These are phyloP conservation scores for Cantharis rufa DNA, from an alignment of 2,888 invertebrate species.

Conservation along the genomic window DNA sequence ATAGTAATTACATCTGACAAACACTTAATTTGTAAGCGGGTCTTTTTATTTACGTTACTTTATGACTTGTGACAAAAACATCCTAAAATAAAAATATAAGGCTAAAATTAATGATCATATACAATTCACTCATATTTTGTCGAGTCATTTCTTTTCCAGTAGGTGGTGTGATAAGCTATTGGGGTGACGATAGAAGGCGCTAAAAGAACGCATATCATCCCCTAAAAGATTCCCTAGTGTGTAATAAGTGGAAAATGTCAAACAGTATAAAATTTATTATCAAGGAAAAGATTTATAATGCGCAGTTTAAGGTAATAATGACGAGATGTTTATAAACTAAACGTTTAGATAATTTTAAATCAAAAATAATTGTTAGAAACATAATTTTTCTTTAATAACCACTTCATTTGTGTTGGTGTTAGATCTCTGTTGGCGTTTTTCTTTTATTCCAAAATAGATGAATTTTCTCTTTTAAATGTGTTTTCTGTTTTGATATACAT, in stretches of 20 bases:
- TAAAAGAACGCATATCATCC: constrained; percentile 46
- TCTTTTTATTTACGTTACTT: constrained; percentile 31
- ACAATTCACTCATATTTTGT: constrained; percentile 34
- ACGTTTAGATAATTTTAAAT: background rate
- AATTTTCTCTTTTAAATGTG: background rate
- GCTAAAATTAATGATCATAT: constrained; percentile 15
- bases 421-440: background rate
- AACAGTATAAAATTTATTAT: constrained; percentile 20
- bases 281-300: background rate
- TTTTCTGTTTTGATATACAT: too few species aligned
- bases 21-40: constrained; percentile 29
- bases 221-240: constrained; percentile 43
- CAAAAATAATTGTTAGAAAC: background rate
- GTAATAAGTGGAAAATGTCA: constrained; percentile 28
- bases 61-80: constrained; percentile 21
- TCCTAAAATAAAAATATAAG: constrained; percentile 19
- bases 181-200: constrained; percentile 48
- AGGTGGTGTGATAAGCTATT: constrained; percentile 48
- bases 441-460: background rate
- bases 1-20: constrained; percentile 36
- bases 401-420: too few species aligned
- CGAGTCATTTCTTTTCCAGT: constrained; percentile 42
- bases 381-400: background rate
- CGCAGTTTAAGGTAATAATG: background rate
- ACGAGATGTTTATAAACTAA: background rate